Base-by-base conservation (phyloP, 2,797 vertebrate species). In the Peromyscus eremicus region DNA sequence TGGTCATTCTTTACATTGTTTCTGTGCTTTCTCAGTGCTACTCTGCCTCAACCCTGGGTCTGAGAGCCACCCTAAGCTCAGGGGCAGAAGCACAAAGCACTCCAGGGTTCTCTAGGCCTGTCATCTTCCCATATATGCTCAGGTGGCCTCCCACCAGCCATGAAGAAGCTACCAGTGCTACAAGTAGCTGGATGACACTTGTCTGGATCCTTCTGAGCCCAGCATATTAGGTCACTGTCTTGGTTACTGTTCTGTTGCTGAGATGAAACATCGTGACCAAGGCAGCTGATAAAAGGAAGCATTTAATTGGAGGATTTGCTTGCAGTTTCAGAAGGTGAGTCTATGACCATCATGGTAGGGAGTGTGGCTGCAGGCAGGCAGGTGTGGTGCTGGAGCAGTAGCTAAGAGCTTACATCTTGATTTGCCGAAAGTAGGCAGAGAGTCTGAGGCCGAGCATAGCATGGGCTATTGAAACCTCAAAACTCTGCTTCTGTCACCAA, bases 401-500 rank as follows among this genome's bases (percentile, higher is more conserved):
- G 40, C 73, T 46, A 46, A 76, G 73, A 76, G 71, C 37, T 10
- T 43, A 75, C 21, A 43, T 55, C 77, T 79, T 55, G 29, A 55
- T 34, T 19, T 52, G 49, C 77, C 5, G 46, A 21, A 79, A 79
- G 77, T 32, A 55, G 49, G 17, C 49, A 55, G 49, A 52, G 32
- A 55, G 32, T 11, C 17, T 2, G 32, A 79, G 46, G 52, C 16
- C 52, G 76, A 76, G 9, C 4, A 3, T 5, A 16, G 76, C 19
- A 21, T 79, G 77, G 77, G 77, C 46, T 55, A 79, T 34, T 55
- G 77, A 79, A 55, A 34, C 77, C 29, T 55, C 17, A 55, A 57
- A 96, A 43, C n/a, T 37, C 32, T 87, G 27, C 55, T 46, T 96
- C 82, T 81, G n/a, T 57, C 81, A 23, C 66, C 27, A 43, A 76